Conservation (phyloP, 2,888 invertebrate genomes). For the Stenichneumon culpator region DNA sequence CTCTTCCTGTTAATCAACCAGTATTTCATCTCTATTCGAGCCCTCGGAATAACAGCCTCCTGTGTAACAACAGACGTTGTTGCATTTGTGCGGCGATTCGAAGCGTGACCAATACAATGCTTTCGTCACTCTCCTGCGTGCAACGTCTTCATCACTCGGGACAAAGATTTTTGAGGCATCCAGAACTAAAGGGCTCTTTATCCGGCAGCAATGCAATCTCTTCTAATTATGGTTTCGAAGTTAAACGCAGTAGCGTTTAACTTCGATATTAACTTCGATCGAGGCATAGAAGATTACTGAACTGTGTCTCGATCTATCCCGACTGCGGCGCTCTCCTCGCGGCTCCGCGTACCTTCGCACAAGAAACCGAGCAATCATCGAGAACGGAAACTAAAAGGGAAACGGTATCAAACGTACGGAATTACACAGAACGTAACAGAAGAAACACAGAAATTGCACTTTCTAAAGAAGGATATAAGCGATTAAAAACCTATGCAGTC, state of each 20-base stretch:
- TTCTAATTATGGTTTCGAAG: neutral
- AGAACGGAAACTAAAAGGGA: neutral
- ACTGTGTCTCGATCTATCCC: conserved; percentile 14
- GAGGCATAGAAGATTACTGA: neutral
- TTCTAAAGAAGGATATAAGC: conserved; percentile 57
- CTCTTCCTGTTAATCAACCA: neutral
- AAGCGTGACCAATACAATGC: conserved; percentile 51
- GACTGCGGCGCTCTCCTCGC: neutral
- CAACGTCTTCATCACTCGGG: conserved; percentile 19
- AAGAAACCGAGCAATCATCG: conserved; percentile 4
- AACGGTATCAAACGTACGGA: conserved; percentile 9
- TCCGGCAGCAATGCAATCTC: neutral
- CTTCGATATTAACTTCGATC: conserved; percentile 21
- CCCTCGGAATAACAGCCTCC: conserved; percentile 10
- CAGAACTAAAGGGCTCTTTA: conserved; percentile 28
- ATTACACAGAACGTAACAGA: conserved; percentile 42
- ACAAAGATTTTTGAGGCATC: conserved; percentile 24
- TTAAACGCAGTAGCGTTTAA: neutral
- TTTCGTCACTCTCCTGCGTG: conserved; percentile 18
- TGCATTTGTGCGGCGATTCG: conserved; percentile 35
- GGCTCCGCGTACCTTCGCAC: neutral
- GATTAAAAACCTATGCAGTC: conserved; percentile 30
- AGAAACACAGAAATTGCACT: conserved; percentile 49
- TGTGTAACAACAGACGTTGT: conserved; percentile 33
- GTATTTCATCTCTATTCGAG: conserved; percentile 4